Evolutionary conservation across 2,113 vertebrate genomes (phyloP).

Genomic region (Spea multiplicata): DNA sequence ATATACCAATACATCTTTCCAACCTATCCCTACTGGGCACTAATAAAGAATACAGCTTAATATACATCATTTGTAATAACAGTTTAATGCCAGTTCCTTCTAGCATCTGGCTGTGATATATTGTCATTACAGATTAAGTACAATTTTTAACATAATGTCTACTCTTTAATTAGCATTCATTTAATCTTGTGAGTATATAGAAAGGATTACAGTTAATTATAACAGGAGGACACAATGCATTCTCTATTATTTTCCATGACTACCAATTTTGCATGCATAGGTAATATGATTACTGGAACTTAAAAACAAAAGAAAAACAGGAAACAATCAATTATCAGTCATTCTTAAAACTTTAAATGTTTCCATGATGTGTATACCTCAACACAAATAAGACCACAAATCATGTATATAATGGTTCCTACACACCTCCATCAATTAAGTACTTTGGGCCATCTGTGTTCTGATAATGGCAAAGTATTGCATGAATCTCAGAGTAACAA

Average conservation of each 20-base stretch:
- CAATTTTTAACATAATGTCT: slow-evolving; percentile 20
- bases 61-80: not conserved
- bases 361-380: slow-evolving; percentile 41
- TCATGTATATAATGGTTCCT: slow-evolving; percentile 12
- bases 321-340: slow-evolving; percentile 21
- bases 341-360: slow-evolving; percentile 3
- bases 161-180: slow-evolving; percentile 30
- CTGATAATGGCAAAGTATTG: not conserved
- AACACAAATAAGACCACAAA: slow-evolving; percentile 6
- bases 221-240: slow-evolving; percentile 32
- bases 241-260: slow-evolving; percentile 37
- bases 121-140: slow-evolving; percentile 8
- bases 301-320: slow-evolving; percentile 39
- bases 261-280: slow-evolving; percentile 34
- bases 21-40: no score
- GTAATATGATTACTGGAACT: slow-evolving; percentile 40
- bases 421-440: slow-evolving; percentile 24
- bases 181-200: slow-evolving; percentile 35
- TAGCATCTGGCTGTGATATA: not conserved
- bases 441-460: slow-evolving; percentile 2
- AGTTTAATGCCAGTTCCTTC: not conserved
- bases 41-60: no score
- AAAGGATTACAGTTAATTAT: slow-evolving; percentile 42
- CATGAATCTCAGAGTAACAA: not conserved
- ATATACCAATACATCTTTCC: no score